Base-by-base conservation (phyloP, 1,140 invertebrate genomes). In the Brachionus paranguensis region DNA sequence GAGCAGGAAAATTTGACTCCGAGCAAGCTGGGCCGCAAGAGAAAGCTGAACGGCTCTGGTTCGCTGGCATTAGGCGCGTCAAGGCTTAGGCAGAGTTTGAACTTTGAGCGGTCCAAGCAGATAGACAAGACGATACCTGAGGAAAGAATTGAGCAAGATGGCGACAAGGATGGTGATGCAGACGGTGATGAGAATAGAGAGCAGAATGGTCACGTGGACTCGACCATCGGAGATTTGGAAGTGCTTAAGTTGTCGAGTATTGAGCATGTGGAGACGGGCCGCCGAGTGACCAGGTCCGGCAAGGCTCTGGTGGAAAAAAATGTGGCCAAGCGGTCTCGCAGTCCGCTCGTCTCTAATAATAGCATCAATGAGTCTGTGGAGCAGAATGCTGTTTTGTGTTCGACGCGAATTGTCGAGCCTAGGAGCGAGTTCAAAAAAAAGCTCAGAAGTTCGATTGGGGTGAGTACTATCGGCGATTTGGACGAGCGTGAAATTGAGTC, bases 341-440 rank as follows among this genome's bases (percentile, higher is more conserved):
- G 78, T 65, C 78, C 78, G n/a, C 29, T 81, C 7, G 78, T 81
- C 3, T 60, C 78, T 4, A 81, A 81, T 33, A 64, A 81, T 68
- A 81, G 78, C 17, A 81, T 81, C 20, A 81, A 81, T 17, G 78
- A 81, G 33, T 27, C 78, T 0, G 29, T 43, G 1, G 53, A 81
- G 6, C 53, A 60, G 29, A 37, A 64, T 68, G 29, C n/a, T 6
- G 27, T 81, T 12, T 81, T 81, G 78, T 45, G 53, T 6, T 81
- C 78, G 78, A 81, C 78, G 24, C 78, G 78, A 1, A 81, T 81
- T 14, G 78, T 37, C 4, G 68, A 76, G 43, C 72, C 72, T 11
- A 47, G 27, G 11, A 37, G 5, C 20, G 72, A 45, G n/a, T 72
- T 72, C 24, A 76, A 24, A 29, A 76, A 50, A 50, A 76, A 76